phyloP scores from a whole-genome alignment of 2,797 vertebrate genomes.

The Brachyrhaphis roseni region DNA sequence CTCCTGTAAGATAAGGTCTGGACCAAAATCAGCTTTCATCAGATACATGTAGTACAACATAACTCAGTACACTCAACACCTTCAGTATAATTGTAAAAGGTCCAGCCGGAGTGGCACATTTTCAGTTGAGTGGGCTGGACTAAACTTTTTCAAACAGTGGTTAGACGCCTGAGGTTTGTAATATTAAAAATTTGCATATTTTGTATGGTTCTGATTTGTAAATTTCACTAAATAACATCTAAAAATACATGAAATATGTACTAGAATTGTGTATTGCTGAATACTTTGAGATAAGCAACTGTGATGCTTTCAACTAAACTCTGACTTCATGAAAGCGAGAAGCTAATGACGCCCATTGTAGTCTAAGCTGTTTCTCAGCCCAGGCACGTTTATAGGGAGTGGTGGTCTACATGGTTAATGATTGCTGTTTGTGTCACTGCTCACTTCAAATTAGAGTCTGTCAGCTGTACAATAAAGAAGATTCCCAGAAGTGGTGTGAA shows the following conservation, averaged over 20 bases:
- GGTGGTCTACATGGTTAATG: slow-evolving; percentile 4
- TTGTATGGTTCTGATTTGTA: neutral
- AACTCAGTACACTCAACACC: neutral
- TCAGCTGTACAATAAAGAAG: slow-evolving; percentile 18
- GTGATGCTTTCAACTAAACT: neutral
- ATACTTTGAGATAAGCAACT: neutral
- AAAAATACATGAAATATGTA: neutral
- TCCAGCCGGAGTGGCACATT: neutral
- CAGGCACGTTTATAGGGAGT: neutral
- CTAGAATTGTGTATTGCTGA: neutral
- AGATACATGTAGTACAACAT: neutral
- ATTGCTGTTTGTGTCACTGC: slow-evolving; percentile 20
- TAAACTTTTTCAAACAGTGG: neutral
- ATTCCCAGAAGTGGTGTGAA: slow-evolving; percentile 50
- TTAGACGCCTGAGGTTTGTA: neutral
- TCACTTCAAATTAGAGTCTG: slow-evolving; percentile 18
- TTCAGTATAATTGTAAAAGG: neutral
- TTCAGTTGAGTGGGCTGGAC: neutral
- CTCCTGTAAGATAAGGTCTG: neutral
- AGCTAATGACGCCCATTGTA: neutral
- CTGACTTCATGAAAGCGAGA: neutral
- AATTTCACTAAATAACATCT: neutral
- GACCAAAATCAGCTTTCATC: neutral
- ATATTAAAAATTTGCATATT: neutral
- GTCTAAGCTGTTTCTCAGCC: neutral